Percentiles rank a stretch among this genome's conserved stretches.
These are phyloP conservation scores for Catamblyrhynchus diadema DNA, from an alignment of 2,797 vertebrate genomes.

Conservation along the genomic window DNA sequence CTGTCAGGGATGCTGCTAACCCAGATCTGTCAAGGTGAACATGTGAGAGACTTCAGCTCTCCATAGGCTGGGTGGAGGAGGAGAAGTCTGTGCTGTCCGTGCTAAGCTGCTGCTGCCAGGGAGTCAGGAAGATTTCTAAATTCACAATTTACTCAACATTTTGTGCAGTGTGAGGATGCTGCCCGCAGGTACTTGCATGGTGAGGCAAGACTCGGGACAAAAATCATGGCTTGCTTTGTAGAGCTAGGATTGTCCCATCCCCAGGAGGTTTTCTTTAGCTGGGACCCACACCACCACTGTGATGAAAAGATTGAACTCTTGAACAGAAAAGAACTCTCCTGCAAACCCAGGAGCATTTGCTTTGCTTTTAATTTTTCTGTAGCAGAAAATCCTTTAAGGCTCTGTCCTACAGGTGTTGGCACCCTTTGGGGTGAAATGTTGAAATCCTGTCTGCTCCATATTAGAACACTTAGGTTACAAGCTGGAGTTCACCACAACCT, in stretches of 20 bases:
- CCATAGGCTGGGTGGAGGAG: neutral
- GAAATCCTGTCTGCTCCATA: neutral
- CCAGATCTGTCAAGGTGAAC: conserved; percentile 48
- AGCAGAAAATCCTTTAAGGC: neutral
- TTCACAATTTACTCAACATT: neutral
- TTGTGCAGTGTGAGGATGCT: neutral
- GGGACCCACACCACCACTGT: neutral
- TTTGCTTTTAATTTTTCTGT: neutral
- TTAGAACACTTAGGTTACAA: neutral
- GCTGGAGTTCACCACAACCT: neutral
- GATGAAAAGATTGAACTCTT: neutral
- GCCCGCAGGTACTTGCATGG: rapidly evolving
- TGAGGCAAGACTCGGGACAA: neutral
- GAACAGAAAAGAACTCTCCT: neutral
- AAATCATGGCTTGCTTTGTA: neutral
- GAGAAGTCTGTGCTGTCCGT: neutral
- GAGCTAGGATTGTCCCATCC: neutral
- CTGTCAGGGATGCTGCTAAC: conserved; percentile 39
- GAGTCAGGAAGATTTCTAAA: neutral
- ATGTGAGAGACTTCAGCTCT: conserved; percentile 28
- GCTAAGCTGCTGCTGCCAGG: neutral
- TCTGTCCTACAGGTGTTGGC: neutral
- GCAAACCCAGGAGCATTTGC: neutral
- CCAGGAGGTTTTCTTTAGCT: neutral
- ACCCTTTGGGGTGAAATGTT: neutral